Percentiles rank a stretch among this genome's conserved stretches.
These are phyloP conservation scores for Numenius arquata DNA, from an alignment of 2,113 vertebrate species.

Conservation along the genomic window DNA sequence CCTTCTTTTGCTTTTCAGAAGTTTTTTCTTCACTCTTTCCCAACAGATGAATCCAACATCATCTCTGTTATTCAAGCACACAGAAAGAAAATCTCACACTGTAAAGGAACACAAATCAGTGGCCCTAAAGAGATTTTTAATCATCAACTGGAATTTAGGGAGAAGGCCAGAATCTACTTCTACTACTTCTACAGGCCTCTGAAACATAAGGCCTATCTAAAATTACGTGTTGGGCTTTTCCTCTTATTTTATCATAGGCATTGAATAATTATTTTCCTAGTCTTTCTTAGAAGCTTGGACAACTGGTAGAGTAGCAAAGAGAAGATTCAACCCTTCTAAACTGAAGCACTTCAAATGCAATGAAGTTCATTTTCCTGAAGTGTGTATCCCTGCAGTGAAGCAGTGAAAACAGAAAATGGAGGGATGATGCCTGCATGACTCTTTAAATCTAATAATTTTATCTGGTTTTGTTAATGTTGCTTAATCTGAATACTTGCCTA, in stretches of 20 bases:
- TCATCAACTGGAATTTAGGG: not conserved
- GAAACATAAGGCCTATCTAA: not conserved
- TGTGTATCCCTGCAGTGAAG: not conserved
- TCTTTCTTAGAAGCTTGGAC: not conserved
- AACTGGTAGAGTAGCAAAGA: not conserved
- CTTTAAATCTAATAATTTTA: not conserved
- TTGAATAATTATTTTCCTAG: not conserved
- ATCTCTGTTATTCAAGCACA: not conserved
- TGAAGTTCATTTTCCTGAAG: not conserved
- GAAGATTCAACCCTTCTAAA: not conserved
- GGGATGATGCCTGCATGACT: not conserved
- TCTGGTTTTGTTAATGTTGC: not conserved
- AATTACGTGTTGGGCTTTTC: not conserved
- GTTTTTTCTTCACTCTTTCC: not conserved
- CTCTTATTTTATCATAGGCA: not conserved
- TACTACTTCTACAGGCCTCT: not conserved
- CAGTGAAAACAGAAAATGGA: not conserved
- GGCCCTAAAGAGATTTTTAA: not conserved
- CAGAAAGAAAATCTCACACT: not conserved
- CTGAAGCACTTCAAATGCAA: not conserved
- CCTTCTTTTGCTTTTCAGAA: not conserved
- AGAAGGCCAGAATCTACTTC: not conserved
- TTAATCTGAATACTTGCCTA: not conserved
- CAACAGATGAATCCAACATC: not conserved
- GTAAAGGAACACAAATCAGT: not conserved